Base-by-base conservation (phyloP, 2,113 vertebrate genomes). In the Anguilla rostrata region DNA sequence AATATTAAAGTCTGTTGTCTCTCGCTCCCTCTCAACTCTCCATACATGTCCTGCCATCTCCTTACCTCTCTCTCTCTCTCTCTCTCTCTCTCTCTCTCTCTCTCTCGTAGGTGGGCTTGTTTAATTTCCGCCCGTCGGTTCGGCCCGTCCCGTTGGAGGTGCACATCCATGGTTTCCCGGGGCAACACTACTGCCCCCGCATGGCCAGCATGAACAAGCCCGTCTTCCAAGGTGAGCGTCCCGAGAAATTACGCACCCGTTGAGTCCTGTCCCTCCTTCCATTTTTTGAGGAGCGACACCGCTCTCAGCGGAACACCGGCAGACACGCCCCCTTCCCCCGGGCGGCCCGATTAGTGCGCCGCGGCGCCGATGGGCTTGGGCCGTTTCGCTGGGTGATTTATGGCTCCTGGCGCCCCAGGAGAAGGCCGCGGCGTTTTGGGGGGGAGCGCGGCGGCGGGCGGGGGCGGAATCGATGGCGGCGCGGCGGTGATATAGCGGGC, bases 191-290 rank as follows among this genome's bases (percentile, higher is more conserved):
- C 93, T 99, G 98, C 93, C 98, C 98, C 90, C 97, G 98, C 85
- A 99, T 99, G 98, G 98, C 98, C 89, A 99, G 96, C 92, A 99
- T 99, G 98, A 99, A 99, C 94, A 99, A 99, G 91, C 98, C 98
- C 87, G 94, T 97, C 16, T 99, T 99, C 91, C 98, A 99, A 93
- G 98, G 97, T 98, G 94, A 94, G 91, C 49, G 85, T 34, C 60
- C 60, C 26, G 20, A 1, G 8, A 26, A 26, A 26, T 66, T 60
- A 60, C 3, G 15, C 11, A 66, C 1, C 60, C 3, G 8, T 66
- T 66, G 60, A 66, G 3, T 66, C 26, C 0, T 66, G 60, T 66
- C 22, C 60, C 60, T 66, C 26, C 4, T 66, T 26, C 1, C 20
- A 1, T 60, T 20, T 60, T 14, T 60, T 60, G 56, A 60, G 56